Evolutionary conservation across 1,140 invertebrate species (phyloP).

Genomic region (Leptinotarsa undecemlineata): DNA sequence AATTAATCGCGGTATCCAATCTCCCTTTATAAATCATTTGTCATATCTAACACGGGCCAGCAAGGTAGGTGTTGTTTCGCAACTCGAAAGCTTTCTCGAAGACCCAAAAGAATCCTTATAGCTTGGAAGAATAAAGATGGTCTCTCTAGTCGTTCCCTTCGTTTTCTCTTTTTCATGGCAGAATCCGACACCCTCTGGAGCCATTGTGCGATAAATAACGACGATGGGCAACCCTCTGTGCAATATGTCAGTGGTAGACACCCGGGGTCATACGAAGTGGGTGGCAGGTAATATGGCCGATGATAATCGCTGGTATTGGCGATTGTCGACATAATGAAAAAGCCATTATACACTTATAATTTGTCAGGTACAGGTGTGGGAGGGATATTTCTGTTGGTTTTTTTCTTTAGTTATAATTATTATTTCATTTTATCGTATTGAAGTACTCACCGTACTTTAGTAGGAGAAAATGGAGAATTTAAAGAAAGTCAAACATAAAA

Average conservation of each 20-base stretch:
- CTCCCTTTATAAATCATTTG: conserved; percentile 44
- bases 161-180: conserved; percentile 34
- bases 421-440: too few relatives aligned
- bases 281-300: conserved; percentile 35
- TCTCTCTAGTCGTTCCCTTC: neutral
- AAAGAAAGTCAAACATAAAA: too few relatives aligned
- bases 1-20: conserved; percentile 42
- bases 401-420: too few relatives aligned
- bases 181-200: conserved; percentile 34
- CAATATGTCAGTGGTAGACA: conserved; percentile 41
- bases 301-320: conserved; percentile 13
- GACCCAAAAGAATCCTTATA: conserved; percentile 34
- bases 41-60: conserved; percentile 42
- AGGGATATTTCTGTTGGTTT: too few relatives aligned
- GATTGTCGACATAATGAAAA: conserved; percentile 11
- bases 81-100: conserved; percentile 28
- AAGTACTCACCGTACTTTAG: too few relatives aligned
- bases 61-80: conserved; percentile 27
- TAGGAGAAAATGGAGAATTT: too few relatives aligned
- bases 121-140: conserved; percentile 9
- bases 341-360: neutral
- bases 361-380: too few relatives aligned
- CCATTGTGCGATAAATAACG: conserved; percentile 37
- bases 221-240: conserved; percentile 33
- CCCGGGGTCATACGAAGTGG: conserved; percentile 36